A percentile compares a stretch with the other conserved stretches of the same genome.
Evolutionary conservation across 2,888 invertebrate genomes (phyloP).

Genomic region (Drosophila algonquin): DNA sequence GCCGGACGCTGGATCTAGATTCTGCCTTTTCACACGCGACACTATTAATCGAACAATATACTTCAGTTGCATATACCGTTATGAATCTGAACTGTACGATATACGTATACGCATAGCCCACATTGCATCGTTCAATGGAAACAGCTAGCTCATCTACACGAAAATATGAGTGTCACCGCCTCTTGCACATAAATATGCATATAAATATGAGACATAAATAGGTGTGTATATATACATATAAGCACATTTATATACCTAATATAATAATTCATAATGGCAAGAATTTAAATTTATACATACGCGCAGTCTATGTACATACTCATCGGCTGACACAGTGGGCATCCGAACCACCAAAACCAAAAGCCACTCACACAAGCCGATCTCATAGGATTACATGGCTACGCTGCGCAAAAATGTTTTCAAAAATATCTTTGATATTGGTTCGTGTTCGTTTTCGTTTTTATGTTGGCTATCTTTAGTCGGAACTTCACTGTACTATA

Average conservation of each 20-base stretch:
- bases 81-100: slow-evolving; percentile 4
- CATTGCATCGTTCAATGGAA: slow-evolving; percentile 11
- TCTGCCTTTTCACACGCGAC: slow-evolving; percentile 22
- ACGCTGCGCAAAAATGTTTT: background rate
- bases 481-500: slow-evolving; percentile 21
- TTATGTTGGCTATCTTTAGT: background rate
- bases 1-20: background rate
- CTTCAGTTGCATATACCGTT: slow-evolving; percentile 3
- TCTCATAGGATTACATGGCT: too few relatives aligned
- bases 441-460: background rate
- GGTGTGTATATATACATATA: background rate
- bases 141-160: background rate
- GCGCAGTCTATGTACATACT: too few relatives aligned
- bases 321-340: background rate
- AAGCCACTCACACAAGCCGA: too few relatives aligned
- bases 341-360: background rate
- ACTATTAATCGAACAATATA: slow-evolving; percentile 14
- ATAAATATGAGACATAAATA: background rate
- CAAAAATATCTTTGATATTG: background rate
- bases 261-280: background rate
- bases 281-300: background rate
- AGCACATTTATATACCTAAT: background rate
- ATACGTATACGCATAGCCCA: slow-evolving; percentile 9
- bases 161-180: background rate
- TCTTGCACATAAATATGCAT: background rate